Conservation (phyloP, 2,888 invertebrate species). For the Hofmannophila pseudospretella region DNA sequence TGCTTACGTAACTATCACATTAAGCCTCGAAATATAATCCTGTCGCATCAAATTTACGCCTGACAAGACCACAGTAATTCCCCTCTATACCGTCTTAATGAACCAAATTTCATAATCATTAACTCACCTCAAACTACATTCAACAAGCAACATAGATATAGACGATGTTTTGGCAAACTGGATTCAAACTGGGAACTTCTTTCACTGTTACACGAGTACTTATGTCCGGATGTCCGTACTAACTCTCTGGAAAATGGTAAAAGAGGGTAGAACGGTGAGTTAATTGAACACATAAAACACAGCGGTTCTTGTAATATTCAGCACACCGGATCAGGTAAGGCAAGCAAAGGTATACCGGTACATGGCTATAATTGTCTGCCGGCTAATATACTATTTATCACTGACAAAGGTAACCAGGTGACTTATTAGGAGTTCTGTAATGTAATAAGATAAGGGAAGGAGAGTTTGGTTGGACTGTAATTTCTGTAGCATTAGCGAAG, state of each 20-base stretch:
- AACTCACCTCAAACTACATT: neutral
- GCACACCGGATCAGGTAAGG: conserved; percentile 19
- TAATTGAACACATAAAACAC: conserved; percentile 40
- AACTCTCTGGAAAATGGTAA: no score
- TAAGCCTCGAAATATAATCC: conserved; percentile 26
- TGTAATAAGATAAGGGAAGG: no score
- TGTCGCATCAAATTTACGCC: conserved; percentile 34
- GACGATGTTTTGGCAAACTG: neutral
- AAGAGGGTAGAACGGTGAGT: conserved; percentile 9
- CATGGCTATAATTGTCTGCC: conserved; percentile 33
- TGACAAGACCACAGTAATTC: conserved; percentile 32
- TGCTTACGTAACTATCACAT: conserved; percentile 25
- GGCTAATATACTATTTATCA: conserved; percentile 36
- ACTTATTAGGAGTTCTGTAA: no score
- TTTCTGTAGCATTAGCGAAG: no score
- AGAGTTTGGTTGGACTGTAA: no score
- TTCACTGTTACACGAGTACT: no score
- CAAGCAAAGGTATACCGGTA: conserved; percentile 6
- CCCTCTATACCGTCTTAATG: conserved; percentile 32
- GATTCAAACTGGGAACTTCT: no score
- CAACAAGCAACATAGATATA: neutral
- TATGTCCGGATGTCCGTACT: no score
- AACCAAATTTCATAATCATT: conserved; percentile 27
- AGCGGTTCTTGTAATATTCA: conserved; percentile 32
- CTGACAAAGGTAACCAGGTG: conserved; percentile 46